Evolutionary conservation across 2,797 vertebrate species (phyloP).

Genomic region (Crypturellus tataupa): DNA sequence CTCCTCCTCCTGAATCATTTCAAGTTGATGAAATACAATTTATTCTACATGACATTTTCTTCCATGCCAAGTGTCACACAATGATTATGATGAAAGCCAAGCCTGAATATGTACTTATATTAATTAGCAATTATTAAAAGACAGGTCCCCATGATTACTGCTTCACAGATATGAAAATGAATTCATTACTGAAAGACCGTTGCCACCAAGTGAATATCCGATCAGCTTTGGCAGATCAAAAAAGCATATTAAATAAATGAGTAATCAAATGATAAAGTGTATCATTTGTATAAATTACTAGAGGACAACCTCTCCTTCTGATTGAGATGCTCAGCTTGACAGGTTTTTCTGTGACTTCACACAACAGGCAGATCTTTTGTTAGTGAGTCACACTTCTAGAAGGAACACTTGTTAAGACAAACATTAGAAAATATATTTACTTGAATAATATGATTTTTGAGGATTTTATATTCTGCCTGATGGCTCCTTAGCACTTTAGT

Average conservation of each 20-base stretch:
- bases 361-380: background rate
- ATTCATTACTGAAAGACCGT: constrained; percentile 6
- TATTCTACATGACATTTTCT: background rate
- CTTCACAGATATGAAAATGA: constrained; percentile 36
- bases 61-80: constrained; percentile 1
- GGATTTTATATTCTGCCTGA: background rate
- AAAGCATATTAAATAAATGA: constrained; percentile 48
- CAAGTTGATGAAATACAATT: background rate
- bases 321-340: background rate
- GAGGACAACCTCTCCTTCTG: constrained; percentile 21
- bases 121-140: constrained; percentile 66
- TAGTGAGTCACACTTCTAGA: rapidly evolving
- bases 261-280: constrained; percentile 18
- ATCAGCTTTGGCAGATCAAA: constrained; percentile 17
- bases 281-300: constrained; percentile 46
- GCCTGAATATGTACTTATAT: constrained; percentile 22
- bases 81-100: constrained; percentile 38
- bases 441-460: background rate
- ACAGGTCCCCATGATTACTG: constrained; percentile 32
- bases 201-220: background rate
- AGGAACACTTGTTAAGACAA: background rate
- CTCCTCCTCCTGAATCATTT: background rate
- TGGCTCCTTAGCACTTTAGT: background rate
- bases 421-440: background rate
- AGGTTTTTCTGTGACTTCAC: background rate